Evolutionary conservation across 2,797 vertebrate species (phyloP), one percentile per base, ranked within the genome.

Genomic region (Kryptolebias ocellatus): DNA sequence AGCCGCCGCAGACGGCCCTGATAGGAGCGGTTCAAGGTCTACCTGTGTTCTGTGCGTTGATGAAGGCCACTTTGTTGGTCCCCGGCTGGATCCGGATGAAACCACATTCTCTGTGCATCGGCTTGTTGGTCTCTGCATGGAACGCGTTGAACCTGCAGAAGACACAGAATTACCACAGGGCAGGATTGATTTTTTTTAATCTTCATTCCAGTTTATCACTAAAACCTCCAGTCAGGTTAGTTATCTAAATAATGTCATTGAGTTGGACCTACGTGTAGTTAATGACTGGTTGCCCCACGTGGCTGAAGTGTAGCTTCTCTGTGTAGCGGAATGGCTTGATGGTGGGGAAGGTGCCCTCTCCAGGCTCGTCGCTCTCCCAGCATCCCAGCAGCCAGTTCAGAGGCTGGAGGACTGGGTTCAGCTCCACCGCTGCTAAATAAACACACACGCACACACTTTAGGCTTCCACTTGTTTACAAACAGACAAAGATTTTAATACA

Each of bases 31-130:
- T 1, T 4, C 47, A 4, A 59, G 28, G 0, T 4, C 31, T 29
- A 98, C 97, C 97, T 91, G 95, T 95, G 89, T 99, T 99, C 90
- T 99, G 97, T 72, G 97, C 96, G n/a, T 95, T 95, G 88, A 98
- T 92, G 77, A 99, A 98, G 47, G 96, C 96, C 91, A 99, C 96
- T 86, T 91, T 96, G 52, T 96, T 97, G 85, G 95, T 95, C 46
- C 95, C 95, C 0, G 96, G 95, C 82, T 99, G 93, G 79, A 97
- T 90, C 79, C 96, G 94, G 80, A 99, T 98, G 84, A 99, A 99
- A 7, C 97, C 97, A 46, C 94, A 96, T 51, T 99, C 97, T 64
- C 95, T 93, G 90, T 99, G 98, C 84, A 99, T 91, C 11, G 97
- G 95, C 77, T 95, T 99, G 84, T 92, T 95, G 1, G 93, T 96